Conservation (phyloP, 2,113 vertebrate genomes). For the Zapus hudsonius region DNA sequence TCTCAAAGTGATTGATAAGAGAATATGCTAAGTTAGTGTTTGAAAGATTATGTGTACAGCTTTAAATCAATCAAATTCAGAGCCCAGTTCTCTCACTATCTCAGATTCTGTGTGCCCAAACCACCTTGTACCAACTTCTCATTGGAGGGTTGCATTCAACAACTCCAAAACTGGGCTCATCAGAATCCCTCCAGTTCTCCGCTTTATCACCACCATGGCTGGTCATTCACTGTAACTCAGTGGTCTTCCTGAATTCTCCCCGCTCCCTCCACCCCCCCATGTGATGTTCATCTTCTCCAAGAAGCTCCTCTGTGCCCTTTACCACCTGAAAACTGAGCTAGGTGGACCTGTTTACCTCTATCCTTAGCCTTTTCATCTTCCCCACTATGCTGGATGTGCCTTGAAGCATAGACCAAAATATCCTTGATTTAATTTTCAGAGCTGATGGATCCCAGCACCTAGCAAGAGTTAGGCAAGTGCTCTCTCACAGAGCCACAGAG, state of each 20-base stretch:
- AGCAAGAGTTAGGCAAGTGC: not conserved
- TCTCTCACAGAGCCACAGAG: not conserved
- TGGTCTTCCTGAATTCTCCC: too few relatives aligned
- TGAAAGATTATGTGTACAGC: not conserved
- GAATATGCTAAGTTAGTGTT: not conserved
- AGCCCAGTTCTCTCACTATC: not conserved
- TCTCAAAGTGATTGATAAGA: not conserved
- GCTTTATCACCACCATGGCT: not conserved
- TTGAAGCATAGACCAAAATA: not conserved
- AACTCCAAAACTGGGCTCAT: not conserved
- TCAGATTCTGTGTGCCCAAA: not conserved
- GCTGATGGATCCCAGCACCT: not conserved
- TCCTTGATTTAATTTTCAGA: not conserved
- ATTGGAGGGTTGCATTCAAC: fast-evolving
- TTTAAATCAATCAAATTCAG: not conserved
- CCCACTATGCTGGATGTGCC: not conserved
- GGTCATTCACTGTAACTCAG: too few relatives aligned
- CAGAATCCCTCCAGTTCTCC: not conserved
- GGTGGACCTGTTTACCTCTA: not conserved
- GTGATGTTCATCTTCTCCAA: not conserved
- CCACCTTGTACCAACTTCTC: not conserved
- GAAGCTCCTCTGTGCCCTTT: not conserved
- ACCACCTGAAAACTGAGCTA: not conserved
- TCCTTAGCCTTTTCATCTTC: not conserved
- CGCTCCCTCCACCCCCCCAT: fast-evolving